Evolutionary conservation across 2,113 vertebrate species (phyloP).

Genomic region (Tragelaphus strepsiceros): DNA sequence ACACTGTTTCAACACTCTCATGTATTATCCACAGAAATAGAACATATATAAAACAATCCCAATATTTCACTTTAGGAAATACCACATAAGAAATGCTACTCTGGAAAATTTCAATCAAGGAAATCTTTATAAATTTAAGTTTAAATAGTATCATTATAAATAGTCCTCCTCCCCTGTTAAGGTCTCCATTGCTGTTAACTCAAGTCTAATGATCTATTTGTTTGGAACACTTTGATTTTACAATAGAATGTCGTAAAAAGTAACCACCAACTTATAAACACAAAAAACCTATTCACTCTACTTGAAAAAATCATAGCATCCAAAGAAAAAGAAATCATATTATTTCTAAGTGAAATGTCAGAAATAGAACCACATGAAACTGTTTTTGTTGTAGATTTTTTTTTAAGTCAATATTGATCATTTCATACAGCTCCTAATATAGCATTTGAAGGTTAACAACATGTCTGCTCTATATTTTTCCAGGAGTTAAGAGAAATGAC

Average conservation of each 20-base stretch:
- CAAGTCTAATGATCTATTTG: background rate
- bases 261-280: constrained; percentile 28
- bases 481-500: background rate
- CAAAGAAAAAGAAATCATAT: constrained; percentile 20
- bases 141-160: background rate
- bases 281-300: constrained; percentile 15
- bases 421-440: background rate
- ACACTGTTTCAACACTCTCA: constrained; percentile 10
- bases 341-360: constrained; percentile 33
- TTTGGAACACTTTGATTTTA: constrained; percentile 7
- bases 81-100: constrained; percentile 13
- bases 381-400: background rate
- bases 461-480: background rate
- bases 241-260: background rate
- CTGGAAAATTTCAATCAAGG: constrained; percentile 39
- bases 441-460: background rate
- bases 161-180: background rate
- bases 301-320: background rate
- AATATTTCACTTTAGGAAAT: constrained; percentile 41
- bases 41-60: background rate
- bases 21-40: background rate
- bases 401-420: background rate
- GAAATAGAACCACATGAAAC: constrained; percentile 25
- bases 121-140: constrained; percentile 16
- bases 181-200: background rate